A percentile compares a stretch with the other conserved stretches of the same genome.
phyloP scores from a whole-genome alignment of 1,140 invertebrate genomes.

The Drosophila subpulchrella region DNA sequence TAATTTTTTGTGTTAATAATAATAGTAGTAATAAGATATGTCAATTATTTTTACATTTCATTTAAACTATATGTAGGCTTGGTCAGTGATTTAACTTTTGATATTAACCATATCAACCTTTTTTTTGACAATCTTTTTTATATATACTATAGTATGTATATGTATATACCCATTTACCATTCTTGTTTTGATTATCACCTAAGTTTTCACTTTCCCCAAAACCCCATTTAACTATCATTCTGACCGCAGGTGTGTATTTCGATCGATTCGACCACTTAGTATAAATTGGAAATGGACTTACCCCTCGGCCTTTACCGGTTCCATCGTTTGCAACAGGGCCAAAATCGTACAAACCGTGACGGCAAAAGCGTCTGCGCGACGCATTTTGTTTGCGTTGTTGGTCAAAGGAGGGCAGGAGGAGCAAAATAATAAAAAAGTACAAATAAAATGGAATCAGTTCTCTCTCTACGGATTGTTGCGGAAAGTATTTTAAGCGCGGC shows the following conservation, averaged over 20 bases:
- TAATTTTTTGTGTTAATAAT: not conserved
- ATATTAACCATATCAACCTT: too few relatives aligned
- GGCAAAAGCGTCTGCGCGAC: conserved; percentile 65
- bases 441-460: conserved; percentile 40
- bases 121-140: not conserved
- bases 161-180: not conserved
- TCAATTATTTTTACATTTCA: too few relatives aligned
- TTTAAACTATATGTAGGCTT: too few relatives aligned
- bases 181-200: not conserved
- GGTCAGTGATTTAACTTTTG: too few relatives aligned
- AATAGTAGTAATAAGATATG: too few relatives aligned
- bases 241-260: conserved; percentile 1
- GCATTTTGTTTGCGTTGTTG: conserved; percentile 57
- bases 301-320: conserved; percentile 67
- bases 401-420: conserved; percentile 15
- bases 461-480: conserved; percentile 5
- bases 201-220: not conserved
- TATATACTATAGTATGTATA: too few relatives aligned
- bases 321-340: conserved; percentile 60
- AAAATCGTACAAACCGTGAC: conserved; percentile 44
- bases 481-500: conserved; percentile 48
- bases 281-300: conserved; percentile 42
- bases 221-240: not conserved
- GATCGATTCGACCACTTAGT: conserved; percentile 8
- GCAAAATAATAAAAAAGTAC: conserved; percentile 29